Evolutionary conservation across 2,797 vertebrate species (phyloP).

Genomic region (Tokudaia muenninki): DNA sequence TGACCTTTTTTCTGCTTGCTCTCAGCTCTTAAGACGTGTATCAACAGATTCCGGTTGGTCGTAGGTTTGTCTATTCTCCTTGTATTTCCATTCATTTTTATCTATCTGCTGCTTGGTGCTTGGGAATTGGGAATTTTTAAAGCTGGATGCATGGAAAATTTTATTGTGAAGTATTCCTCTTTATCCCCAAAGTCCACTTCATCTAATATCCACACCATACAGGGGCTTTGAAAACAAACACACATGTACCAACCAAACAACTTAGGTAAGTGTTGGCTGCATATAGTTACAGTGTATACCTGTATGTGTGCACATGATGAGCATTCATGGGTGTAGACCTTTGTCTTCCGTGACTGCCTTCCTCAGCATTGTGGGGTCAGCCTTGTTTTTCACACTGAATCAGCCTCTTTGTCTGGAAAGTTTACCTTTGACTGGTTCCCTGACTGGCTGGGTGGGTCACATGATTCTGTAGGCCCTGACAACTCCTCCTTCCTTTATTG

Average conservation of each 20-base stretch:
- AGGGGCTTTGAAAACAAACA: background rate
- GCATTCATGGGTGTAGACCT: too few relatives aligned
- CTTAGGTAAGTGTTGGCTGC: background rate
- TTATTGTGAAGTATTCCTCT: background rate
- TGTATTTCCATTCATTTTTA: background rate
- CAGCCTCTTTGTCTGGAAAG: background rate
- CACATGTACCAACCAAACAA: background rate
- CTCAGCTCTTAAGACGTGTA: background rate
- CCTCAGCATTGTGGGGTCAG: background rate
- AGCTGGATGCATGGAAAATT: background rate
- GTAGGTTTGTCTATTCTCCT: background rate
- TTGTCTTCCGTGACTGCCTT: background rate
- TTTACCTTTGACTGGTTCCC: background rate
- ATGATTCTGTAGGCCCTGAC: too few relatives aligned
- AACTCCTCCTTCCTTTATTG: background rate
- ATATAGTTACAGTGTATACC: fast-evolving
- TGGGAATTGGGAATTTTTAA: background rate
- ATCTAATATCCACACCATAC: background rate
- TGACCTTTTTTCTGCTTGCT: background rate
- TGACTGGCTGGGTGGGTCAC: background rate
- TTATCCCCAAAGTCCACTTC: background rate
- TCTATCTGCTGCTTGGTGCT: background rate
- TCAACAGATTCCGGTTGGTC: background rate
- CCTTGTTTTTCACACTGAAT: fast-evolving
- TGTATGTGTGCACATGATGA: background rate